A percentile compares a stretch with the other conserved stretches of the same genome.
phyloP scores from a whole-genome alignment of 2,888 invertebrate genomes.

The Prosapia bicincta region DNA sequence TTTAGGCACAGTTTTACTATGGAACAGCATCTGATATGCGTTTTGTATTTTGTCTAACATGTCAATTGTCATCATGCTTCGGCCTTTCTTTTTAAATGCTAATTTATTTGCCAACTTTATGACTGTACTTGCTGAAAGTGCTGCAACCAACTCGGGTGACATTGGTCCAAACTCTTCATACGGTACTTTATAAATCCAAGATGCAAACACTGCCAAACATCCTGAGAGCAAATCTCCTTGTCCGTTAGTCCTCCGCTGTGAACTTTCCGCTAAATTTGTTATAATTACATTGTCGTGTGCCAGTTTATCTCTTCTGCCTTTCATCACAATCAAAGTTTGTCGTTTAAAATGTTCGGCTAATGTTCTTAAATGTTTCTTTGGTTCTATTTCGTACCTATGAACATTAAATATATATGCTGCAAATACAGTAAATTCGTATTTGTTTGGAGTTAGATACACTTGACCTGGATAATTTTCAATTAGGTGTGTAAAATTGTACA shows the following conservation, averaged over 20 bases:
- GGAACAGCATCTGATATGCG: neutral
- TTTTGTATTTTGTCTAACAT: constrained; percentile 57
- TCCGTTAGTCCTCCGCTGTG: constrained; percentile 90
- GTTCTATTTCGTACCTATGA: constrained; percentile 45
- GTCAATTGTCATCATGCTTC: constrained; percentile 86
- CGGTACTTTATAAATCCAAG: constrained; percentile 59
- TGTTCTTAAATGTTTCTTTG: constrained; percentile 40
- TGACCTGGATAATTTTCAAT: constrained; percentile 65
- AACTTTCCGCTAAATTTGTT: constrained; percentile 52
- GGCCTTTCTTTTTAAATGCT: constrained; percentile 70
- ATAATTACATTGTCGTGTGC: constrained; percentile 48
- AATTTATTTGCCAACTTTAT: constrained; percentile 75
- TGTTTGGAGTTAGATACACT: constrained; percentile 85
- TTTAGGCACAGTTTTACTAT: neutral
- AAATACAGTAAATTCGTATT: constrained; percentile 45
- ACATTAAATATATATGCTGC: constrained; percentile 52
- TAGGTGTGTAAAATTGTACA: constrained; percentile 64
- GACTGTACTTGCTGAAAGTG: constrained; percentile 77
- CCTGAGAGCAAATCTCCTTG: constrained; percentile 95
- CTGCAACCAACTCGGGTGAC: constrained; percentile 54
- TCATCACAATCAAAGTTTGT: constrained; percentile 66
- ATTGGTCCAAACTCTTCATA: neutral
- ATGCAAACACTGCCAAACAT: constrained; percentile 74
- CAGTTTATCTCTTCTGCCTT: constrained; percentile 70
- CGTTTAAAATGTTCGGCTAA: constrained; percentile 46